A percentile compares a stretch with the other conserved stretches of the same genome.
These are phyloP conservation scores for Drosophila paramelanica DNA, from an alignment of 2,888 invertebrate species.

Conservation along the genomic window DNA sequence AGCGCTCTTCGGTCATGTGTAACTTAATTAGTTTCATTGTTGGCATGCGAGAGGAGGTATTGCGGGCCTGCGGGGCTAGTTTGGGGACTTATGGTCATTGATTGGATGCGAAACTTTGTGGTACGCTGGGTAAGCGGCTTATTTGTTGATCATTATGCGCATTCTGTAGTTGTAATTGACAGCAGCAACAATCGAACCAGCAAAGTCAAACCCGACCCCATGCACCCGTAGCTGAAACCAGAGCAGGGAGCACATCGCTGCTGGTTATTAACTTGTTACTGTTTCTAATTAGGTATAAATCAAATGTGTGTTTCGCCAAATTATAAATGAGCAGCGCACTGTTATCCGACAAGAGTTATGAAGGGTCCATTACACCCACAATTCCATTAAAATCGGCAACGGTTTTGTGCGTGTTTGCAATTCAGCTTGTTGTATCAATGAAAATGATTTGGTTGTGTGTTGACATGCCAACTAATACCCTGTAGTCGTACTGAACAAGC, in stretches of 20 bases:
- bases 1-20: slow-evolving; percentile 46
- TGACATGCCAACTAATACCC: too few relatives aligned
- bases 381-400: slow-evolving; percentile 18
- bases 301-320: slow-evolving; percentile 22
- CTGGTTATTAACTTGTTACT: slow-evolving; percentile 55
- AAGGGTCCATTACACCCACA: background rate
- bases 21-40: slow-evolving; percentile 75
- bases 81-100: slow-evolving; percentile 41
- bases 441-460: too few relatives aligned
- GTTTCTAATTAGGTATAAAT: slow-evolving; percentile 60
- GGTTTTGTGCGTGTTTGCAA: slow-evolving; percentile 29
- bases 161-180: slow-evolving; percentile 41
- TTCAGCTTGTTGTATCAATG: background rate
- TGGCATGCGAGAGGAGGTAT: slow-evolving; percentile 26
- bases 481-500: too few relatives aligned
- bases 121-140: slow-evolving; percentile 46
- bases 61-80: background rate
- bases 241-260: slow-evolving; percentile 23
- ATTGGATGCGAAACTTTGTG: slow-evolving; percentile 36
- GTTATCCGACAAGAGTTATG: slow-evolving; percentile 28
- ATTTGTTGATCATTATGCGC: slow-evolving; percentile 57
- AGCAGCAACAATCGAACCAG: slow-evolving; percentile 14
- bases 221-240: background rate
- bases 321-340: slow-evolving; percentile 25
- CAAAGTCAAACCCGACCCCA: background rate